Base-by-base conservation (phyloP, 2,888 invertebrate genomes). In the Agonum fuliginosum region DNA sequence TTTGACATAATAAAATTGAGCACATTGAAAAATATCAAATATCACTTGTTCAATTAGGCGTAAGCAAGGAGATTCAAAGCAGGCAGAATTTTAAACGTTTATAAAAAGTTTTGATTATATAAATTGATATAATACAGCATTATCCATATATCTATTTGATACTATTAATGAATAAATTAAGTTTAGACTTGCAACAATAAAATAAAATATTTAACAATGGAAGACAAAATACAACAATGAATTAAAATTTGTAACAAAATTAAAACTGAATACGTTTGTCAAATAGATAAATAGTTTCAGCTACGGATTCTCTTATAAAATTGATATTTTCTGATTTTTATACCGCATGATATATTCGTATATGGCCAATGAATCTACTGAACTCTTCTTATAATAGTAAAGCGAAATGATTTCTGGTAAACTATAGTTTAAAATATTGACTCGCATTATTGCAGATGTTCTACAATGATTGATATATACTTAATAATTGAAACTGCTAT, bases 391-490 rank as follows among this genome's bases (percentile, higher is more conserved):
- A 5, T 8, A 6, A 14, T 43, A 43, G 34, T 17, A 6, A 67
- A 67, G 46, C 46, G 24, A 70, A 70, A 43, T 46, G 46, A 70
- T 46, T 19, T 70, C 43, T 46, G 70, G 24, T 70, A 46, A 70
- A 46, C 62, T 62, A 62, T 62, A n/a, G 54, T 54, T 67, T 67
- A 70, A 70, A 70, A 70, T 70, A 70, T 70, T 70, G 70, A 70
- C 70, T 70, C 46, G 70, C 24, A 46, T 70, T 70, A 70, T 70
- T 70, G 70, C 70, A 70, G 70, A 70, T 46, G 46, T 70, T 46
- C 43, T 67, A 67, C 67, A 67, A 67, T 67, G 34, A 65, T 65
- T 54, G 58, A 62, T 62, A 62, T 62, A 62, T 62, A 67, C 67
- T 67, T 70, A 70, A 46, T 70, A 46, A 70, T 70, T 70, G 43